Conservation (phyloP, 2,797 vertebrate species). For the Sylvia borin region DNA sequence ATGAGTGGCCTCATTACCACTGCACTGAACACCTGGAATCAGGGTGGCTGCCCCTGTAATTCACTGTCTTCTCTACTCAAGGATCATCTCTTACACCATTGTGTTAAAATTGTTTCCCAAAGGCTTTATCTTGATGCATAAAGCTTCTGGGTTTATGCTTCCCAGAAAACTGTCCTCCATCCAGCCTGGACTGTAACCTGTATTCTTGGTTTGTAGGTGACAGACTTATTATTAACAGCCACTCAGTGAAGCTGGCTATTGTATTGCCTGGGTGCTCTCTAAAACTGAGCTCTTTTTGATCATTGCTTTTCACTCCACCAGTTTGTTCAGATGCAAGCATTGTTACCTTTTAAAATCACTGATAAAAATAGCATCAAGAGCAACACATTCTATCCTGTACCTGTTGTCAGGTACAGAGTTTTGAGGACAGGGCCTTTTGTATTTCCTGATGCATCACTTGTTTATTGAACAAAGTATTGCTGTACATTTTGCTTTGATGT, state of each 20-base stretch:
- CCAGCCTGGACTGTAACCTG: background rate
- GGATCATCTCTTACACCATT: background rate
- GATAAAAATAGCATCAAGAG: background rate
- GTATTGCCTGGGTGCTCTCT: background rate
- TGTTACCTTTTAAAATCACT: background rate
- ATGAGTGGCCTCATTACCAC: background rate
- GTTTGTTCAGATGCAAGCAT: background rate
- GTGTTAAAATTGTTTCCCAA: background rate
- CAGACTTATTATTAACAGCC: background rate
- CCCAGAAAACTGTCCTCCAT: background rate
- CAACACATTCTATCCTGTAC: background rate
- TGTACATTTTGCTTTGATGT: background rate
- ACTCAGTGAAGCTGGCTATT: background rate
- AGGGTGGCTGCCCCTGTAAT: background rate
- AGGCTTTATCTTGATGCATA: background rate
- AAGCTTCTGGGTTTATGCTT: background rate
- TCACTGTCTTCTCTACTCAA: background rate
- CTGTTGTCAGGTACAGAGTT: background rate
- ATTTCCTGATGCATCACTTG: background rate
- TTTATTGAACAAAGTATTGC: background rate
- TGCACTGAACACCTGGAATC: background rate
- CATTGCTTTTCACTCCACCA: background rate
- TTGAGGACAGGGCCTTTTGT: background rate
- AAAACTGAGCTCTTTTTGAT: background rate
- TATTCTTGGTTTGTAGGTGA: background rate